Evolutionary conservation across 2,888 invertebrate species (phyloP).

Genomic region (Hyposoter didymator): DNA sequence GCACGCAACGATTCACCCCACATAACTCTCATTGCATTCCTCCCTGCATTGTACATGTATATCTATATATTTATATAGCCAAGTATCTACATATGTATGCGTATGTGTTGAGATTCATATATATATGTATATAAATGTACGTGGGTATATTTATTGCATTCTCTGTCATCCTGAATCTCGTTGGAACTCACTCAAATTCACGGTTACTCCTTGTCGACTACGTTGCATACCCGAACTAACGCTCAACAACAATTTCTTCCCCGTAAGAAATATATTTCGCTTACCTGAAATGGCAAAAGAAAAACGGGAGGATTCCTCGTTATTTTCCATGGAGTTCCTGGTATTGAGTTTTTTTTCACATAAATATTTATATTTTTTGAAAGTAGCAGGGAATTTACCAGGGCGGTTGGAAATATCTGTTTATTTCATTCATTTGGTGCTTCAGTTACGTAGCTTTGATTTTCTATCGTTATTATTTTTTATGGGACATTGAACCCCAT

Average conservation of each 20-base stretch:
- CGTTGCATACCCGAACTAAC: background rate
- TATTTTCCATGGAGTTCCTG: background rate
- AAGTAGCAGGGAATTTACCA: too few relatives aligned
- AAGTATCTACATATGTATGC: background rate
- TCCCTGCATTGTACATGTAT: conserved; percentile 15
- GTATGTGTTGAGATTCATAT: background rate
- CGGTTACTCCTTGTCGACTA: conserved; percentile 20
- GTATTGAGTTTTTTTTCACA: background rate
- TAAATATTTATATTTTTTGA: background rate
- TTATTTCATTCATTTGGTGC: background rate
- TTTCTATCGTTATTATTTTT: background rate
- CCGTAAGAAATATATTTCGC: conserved; percentile 26
- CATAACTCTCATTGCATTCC: conserved; percentile 50
- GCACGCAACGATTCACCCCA: conserved; percentile 45
- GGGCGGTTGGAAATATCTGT: background rate
- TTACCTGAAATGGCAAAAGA: conserved; percentile 36
- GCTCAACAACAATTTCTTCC: conserved; percentile 42
- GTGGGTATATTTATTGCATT: conserved; percentile 36
- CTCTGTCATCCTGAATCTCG: conserved; percentile 26
- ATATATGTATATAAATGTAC: background rate
- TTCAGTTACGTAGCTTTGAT: background rate
- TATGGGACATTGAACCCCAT: background rate
- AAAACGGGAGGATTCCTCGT: conserved; percentile 4
- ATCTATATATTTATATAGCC: conserved; percentile 13
- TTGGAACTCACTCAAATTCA: conserved; percentile 45